Evolutionary conservation across 2,888 invertebrate genomes (phyloP), one percentile per base, ranked within the genome.

Genomic region (Lampropteryx suffumata): DNA sequence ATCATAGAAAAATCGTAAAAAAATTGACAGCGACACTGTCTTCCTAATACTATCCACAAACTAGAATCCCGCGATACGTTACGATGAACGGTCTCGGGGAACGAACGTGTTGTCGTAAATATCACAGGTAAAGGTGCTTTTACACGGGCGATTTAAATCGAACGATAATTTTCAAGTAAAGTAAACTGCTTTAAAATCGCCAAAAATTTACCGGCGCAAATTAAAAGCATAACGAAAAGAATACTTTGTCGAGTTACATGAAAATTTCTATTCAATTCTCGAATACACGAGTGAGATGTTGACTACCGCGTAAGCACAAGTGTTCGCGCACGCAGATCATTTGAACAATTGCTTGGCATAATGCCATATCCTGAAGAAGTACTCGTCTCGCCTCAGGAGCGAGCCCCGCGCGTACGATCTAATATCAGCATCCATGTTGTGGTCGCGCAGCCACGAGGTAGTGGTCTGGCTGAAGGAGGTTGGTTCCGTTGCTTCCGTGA

Each of bases 351-450:
- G 94, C 70, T 95, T 95, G 65, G 96, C 95, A 73, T 96, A 94
- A 82, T 95, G 94, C 96, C 96, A 97, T 86, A 98, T 95, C 66
- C 96, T 93, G 94, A 98, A 98, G 94, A 98, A 98, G 91, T 98
- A 98, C 88, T 98, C 98, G 80, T 97, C 97, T 70, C 95, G 94
- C 62, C 95, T 92, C 42, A 97, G 91, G 43, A 98, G 91, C 51
- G 95, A 94, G 59, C 95, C 95, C 64, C 95, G 93, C n/a, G 97
- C 96, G 84, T 98, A 98, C 33, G 96, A 95, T 65, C 94, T 93
- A 65, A 98, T 97, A 76, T 97, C 97, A 1, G 98, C 97, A 81
- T 98, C 98, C 95, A 98, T 97, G 70, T 97, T 95, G 77, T 97
- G 95, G 58, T 98, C 97, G 50, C 97, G 92, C 75, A 98, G 92